Base-by-base conservation (phyloP, 1,140 invertebrate species). In the Drosophila subpulchrella region DNA sequence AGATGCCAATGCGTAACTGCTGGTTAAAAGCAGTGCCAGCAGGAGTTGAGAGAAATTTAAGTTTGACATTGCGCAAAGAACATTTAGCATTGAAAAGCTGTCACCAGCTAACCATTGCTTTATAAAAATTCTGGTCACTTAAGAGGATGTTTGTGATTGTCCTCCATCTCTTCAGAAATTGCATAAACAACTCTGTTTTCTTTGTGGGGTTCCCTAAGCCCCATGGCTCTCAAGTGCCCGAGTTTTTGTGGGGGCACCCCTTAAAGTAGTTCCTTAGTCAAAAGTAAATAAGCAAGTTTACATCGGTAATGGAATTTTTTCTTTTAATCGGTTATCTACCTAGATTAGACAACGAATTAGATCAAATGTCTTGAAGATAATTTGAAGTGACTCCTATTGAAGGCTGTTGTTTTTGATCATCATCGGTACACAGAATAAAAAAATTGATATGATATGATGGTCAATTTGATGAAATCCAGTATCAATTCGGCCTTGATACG, bases 51-150 rank as follows among this genome's bases (percentile, higher is more conserved):
- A 27, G 57, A 15, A 27, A 38, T 65, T 72, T 8, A 30, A 57
- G 53, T 55, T 72, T 74, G 75, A 65, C 82, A 82, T 88, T 78
- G 61, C 4, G 27, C 63, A 50, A 61, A 66, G 53, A 55, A 53
- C 53, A 62, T 82, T 75, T 53, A 58, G 63, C 61, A 78, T 78
- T 88, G 77, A 56, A 56, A 47, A 17, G 7, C 42, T 36, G 24
- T 15, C 38, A 48, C 12, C 13, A n/a, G 36, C 12, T n/a, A 11
- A 0, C 17, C 65, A 51, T 12, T 36, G 20, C 61, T 88, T 86
- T 88, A 88, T 86, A 86, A 82, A 75, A 88, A 68, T 46, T 75
- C 13, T 13, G 48, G 6, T 39, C 32, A 42, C 50, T 78, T 47
- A 20, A 75, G 41, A 36, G 34, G 41, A 8, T 15, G 20, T 44